A percentile compares a stretch with the other conserved stretches of the same genome.
These are phyloP conservation scores for Stomatorhinus walkeri DNA, from an alignment of 2,797 vertebrate species.

Conservation along the genomic window DNA sequence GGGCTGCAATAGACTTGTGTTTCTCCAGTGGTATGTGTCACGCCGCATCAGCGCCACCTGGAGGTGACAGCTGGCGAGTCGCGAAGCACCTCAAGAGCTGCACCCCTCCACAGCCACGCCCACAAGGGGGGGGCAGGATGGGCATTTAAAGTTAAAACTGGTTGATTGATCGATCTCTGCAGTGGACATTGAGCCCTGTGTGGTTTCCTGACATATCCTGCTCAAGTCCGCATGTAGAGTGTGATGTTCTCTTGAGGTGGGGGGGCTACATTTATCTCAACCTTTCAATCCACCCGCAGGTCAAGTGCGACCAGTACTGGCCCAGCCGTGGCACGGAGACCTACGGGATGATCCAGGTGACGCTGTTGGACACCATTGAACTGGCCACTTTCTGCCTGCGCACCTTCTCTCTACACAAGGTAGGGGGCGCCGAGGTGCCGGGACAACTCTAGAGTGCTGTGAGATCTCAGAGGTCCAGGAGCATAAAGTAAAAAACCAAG, in stretches of 20 bases:
- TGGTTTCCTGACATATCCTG: not conserved
- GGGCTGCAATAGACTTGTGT: not conserved
- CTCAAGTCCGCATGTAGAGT: not conserved
- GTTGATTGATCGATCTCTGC: not conserved
- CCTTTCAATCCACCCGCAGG: slow-evolving; percentile 50
- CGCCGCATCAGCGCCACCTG: not conserved
- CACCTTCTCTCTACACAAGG: slow-evolving; percentile 92
- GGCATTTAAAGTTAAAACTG: not conserved
- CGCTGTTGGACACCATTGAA: slow-evolving; percentile 88
- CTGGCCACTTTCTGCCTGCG: slow-evolving; percentile 90
- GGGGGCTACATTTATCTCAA: not conserved
- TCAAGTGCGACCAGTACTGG: slow-evolving; percentile 99
- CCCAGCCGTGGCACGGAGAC: slow-evolving; percentile 87
- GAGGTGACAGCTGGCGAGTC: not conserved
- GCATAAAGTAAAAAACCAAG: not conserved
- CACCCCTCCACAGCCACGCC: not conserved
- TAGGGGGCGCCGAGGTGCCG: slow-evolving; percentile 36
- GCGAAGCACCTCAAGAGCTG: not conserved
- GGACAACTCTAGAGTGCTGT: not conserved
- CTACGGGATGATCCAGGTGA: slow-evolving; percentile 86
- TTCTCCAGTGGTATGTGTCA: not conserved
- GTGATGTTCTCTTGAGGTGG: not conserved
- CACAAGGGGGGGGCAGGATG: not conserved
- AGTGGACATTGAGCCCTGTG: not conserved
- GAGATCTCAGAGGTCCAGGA: not conserved